phyloP scores from a whole-genome alignment of 2,888 invertebrate species.

The Cataglyphis albicans region DNA sequence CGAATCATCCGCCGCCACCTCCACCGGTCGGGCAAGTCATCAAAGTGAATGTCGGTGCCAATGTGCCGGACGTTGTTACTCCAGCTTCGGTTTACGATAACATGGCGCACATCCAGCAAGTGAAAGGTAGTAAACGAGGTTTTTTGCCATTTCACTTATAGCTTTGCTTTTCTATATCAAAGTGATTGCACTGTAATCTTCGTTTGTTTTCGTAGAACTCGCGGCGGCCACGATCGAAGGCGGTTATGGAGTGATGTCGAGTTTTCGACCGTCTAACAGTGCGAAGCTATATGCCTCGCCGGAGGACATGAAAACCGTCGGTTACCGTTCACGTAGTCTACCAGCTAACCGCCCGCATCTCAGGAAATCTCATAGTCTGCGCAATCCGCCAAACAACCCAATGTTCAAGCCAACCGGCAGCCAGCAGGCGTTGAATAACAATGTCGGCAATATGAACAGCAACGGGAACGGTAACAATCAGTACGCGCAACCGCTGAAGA shows the following conservation, averaged over 20 bases:
- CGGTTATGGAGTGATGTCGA: conserved; percentile 90
- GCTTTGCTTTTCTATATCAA: not conserved
- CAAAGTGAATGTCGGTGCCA: conserved; percentile 89
- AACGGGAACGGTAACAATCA: conserved; percentile 85
- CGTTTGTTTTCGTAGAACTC: conserved; percentile 79
- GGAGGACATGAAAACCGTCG: conserved; percentile 92
- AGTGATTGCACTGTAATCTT: not conserved
- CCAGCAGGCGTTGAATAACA: conserved; percentile 62
- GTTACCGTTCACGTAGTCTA: conserved; percentile 88
- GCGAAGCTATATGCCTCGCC: conserved; percentile 96
- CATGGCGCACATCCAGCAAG: conserved; percentile 86
- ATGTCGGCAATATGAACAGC: conserved; percentile 62
- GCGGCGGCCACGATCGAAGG: conserved; percentile 84
- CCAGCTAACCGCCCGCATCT: conserved; percentile 88
- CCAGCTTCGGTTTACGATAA: conserved; percentile 85
- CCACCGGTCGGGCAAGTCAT: conserved; percentile 91
- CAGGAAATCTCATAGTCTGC: conserved; percentile 89
- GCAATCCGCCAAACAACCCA: conserved; percentile 85
- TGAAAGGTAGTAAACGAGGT: conserved; percentile 82
- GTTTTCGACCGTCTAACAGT: conserved; percentile 95
- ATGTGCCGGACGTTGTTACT: conserved; percentile 82
- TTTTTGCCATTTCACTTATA: not conserved
- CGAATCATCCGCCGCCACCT: conserved; percentile 94
- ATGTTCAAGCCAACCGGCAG: conserved; percentile 84
- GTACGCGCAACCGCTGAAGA: conserved; percentile 88